Evolutionary conservation across 2,113 vertebrate species (phyloP).

Genomic region (Sceloporus undulatus): DNA sequence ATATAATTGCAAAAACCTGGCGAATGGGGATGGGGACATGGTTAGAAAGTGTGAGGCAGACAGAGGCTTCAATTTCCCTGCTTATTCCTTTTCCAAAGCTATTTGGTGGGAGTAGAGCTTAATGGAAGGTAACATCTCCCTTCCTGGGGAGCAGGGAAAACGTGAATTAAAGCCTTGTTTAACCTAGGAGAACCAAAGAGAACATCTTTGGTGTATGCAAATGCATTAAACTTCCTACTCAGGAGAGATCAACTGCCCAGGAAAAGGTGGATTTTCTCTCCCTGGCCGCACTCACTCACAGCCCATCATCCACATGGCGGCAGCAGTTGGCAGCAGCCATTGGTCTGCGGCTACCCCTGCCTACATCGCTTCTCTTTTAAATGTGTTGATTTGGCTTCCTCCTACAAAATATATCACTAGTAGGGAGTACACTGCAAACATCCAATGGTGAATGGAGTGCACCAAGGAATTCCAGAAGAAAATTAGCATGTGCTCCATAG

Average conservation of each 20-base stretch:
- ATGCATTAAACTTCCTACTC: too few relatives aligned
- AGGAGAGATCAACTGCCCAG: background rate
- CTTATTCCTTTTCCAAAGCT: background rate
- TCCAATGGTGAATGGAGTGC: too few relatives aligned
- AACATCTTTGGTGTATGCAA: background rate
- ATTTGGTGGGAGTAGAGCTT: background rate
- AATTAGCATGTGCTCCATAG: too few relatives aligned
- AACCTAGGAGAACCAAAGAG: background rate
- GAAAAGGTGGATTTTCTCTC: background rate
- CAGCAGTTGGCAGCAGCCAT: too few relatives aligned
- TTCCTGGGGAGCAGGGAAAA: background rate
- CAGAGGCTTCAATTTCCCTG: background rate
- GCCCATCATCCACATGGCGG: too few relatives aligned
- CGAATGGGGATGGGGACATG: background rate
- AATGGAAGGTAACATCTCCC: background rate
- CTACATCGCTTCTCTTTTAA: too few relatives aligned
- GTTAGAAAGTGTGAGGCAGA: background rate
- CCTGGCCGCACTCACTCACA: too few relatives aligned
- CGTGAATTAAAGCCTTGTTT: background rate
- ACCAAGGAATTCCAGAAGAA: too few relatives aligned
- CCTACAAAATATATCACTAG: too few relatives aligned
- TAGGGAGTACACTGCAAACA: too few relatives aligned
- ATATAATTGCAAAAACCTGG: constrained; percentile 33
- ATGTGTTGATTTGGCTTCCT: too few relatives aligned
- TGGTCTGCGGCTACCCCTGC: too few relatives aligned